A percentile compares a stretch with the other conserved stretches of the same genome.
Conservation (phyloP, 2,113 vertebrate species). For the Calypte anna region DNA sequence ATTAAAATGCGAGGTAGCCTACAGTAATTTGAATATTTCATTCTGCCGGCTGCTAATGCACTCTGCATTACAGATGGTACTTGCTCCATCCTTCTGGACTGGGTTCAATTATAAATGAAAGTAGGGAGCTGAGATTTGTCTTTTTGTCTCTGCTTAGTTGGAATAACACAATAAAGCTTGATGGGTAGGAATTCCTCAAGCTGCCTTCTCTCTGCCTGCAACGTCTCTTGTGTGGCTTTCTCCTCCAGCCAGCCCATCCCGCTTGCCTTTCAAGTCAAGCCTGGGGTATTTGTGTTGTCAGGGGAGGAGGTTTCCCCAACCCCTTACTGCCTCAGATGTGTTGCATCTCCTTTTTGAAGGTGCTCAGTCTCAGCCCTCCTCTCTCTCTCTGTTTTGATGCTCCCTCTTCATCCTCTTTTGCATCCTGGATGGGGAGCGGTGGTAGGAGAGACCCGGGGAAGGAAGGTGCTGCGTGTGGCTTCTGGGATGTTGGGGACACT, state of each 20-base stretch:
- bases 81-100: constrained; percentile 82
- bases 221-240: neutral
- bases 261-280: neutral
- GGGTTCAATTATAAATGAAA: constrained; percentile 84
- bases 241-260: neutral
- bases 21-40: constrained; percentile 85
- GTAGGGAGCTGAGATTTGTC: constrained; percentile 84
- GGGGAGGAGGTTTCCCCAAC: neutral
- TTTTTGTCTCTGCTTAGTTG: constrained; percentile 87
- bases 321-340: neutral
- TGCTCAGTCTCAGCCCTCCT: accelerated
- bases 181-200: constrained; percentile 77
- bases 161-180: constrained; percentile 81
- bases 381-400: neutral
- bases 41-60: constrained; percentile 79
- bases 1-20: constrained; percentile 79
- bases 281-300: neutral
- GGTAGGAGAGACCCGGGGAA: neutral
- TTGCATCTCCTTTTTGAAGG: neutral
- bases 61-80: constrained; percentile 81
- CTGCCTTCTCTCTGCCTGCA: constrained; percentile 52
- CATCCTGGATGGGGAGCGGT: neutral
- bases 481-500: neutral
- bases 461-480: neutral
- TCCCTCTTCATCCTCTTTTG: accelerated